Base-by-base conservation (phyloP, 2,113 vertebrate species). In the Pomatostomus ruficeps region DNA sequence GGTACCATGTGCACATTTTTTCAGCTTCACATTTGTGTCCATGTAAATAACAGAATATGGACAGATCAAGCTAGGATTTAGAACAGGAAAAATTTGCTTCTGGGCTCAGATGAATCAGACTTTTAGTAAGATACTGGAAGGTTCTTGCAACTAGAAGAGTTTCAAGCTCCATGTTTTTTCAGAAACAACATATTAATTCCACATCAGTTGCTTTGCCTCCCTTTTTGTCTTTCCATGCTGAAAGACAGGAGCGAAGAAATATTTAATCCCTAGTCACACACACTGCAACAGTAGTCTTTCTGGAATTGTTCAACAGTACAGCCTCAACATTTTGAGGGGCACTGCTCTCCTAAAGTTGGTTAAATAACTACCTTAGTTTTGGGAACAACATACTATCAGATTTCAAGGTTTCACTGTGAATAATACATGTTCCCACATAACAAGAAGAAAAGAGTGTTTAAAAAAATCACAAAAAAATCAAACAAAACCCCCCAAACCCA, bases 1-100 rank as follows among this genome's bases (percentile, higher is more conserved):
- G 12, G 23, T 6, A 57, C 57, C 49, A 40, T 0, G 1, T 2
- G 0, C 2, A 1, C 12, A 16, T 40, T 70, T 78, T 72, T 82
- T 58, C 46, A 82, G 16, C 25, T 84, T 59, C 15, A 20, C 2
- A 18, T 31, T 71, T 66, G 31, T 3, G 23, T 24, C 40, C 42
- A 8, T 10, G 3, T 38, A 80, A 84, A 65, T 31, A 55, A 21
- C 8, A 68, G 9, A 63, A 46, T 35, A 51, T 1, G 12, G 17
- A 35, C 28, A 84, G 16, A 68, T 43, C 18, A 65, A 65, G 24
- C 33, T 70, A 42, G 4, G 16, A 77, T 87, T 70, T 77, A 70
- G 0, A 2, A 35, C 12, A 13, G 7, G 2, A 80, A 59, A 24
- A 70, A 65, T 26, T 83, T 54, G 7, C 3, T 85, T 79, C 63